These are phyloP conservation scores for Salticus scenicus DNA, from an alignment of 2,888 invertebrate genomes.

Conservation along the genomic window DNA sequence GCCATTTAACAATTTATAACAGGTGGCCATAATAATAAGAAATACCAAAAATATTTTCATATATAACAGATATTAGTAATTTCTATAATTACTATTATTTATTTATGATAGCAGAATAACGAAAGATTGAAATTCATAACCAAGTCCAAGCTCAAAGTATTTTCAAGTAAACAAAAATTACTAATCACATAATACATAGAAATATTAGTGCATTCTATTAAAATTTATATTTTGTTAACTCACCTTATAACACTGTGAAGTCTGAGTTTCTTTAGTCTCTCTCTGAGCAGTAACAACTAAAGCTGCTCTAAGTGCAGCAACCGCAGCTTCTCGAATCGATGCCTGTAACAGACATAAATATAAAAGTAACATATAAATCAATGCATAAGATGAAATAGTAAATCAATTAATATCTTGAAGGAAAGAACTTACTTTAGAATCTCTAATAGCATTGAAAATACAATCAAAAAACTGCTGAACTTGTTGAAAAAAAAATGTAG, in stretches of 20 bases:
- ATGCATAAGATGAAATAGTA: not conserved
- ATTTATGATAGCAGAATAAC: too few species aligned
- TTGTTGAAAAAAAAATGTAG: slow-evolving; percentile 97
- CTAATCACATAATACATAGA: too few species aligned
- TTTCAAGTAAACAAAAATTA: too few species aligned
- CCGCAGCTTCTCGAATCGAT: slow-evolving; percentile 92
- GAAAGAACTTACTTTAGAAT: slow-evolving; percentile 82
- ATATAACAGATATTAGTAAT: too few species aligned
- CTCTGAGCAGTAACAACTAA: slow-evolving; percentile 95
- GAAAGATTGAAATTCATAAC: too few species aligned
- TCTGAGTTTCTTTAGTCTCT: slow-evolving; percentile 93
- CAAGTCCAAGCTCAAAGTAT: too few species aligned
- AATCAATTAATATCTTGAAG: not conserved
- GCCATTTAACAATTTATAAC: too few species aligned
- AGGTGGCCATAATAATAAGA: too few species aligned
- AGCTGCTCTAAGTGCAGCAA: slow-evolving; percentile 94
- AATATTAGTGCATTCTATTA: too few species aligned
- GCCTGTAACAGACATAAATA: slow-evolving; percentile 77
- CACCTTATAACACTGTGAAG: slow-evolving; percentile 85
- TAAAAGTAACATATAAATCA: not conserved
- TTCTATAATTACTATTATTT: too few species aligned
- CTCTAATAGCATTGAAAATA: slow-evolving; percentile 92
- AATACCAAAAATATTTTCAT: too few species aligned
- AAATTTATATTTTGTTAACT: too few species aligned
- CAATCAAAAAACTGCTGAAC: slow-evolving; percentile 94